Base-by-base conservation (phyloP, 1,140 invertebrate species). In the Tetramorium alpestre region DNA sequence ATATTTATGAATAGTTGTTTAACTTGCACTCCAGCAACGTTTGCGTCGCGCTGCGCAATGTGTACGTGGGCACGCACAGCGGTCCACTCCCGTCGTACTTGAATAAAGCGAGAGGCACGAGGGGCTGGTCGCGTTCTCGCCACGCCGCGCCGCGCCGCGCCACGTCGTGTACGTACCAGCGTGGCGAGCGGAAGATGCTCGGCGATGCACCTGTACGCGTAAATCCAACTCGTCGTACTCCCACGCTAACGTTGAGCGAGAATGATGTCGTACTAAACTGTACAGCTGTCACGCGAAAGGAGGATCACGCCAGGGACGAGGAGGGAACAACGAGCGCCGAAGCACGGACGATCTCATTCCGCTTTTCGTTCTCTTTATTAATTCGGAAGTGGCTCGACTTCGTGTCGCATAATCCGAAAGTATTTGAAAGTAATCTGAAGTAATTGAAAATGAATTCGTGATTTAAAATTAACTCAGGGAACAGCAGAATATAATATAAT, bases 1-100 rank as follows among this genome's bases (percentile, higher is more conserved):
- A 92, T 93, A 93, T 92, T 91, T 93, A 93, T 92, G 91, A 93
- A 93, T 92, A 91, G 89, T 89, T 93, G 93, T 94, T 93, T 92
- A 89, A 92, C 89, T 93, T 91, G 91, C 93, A 91, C 91, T 93
- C 87, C 65, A 89, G 78, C 85, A 67, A 76, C 65, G 70, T 77
- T 80, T 58, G 49, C 81, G 58, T 18, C 72, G 18, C 47, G 69
- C 49, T 33, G 33, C 60, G 41, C 44, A 18, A 47, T 16, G 33
- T 38, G n/a, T 25, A 54, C 62, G 77, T 80, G 33, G 77, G 77
- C 77, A 73, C 80, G 65, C 80, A 41, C 25, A n/a, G 60, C 33
- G 64, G 51, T 82, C 80, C 80, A 60, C 54, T 84, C 80, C 54
- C 80, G 51, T 73, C 41, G n/a, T 73, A 73, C 80, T 84, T 73